A percentile compares a stretch with the other conserved stretches of the same genome.
phyloP scores from a whole-genome alignment of 2,888 invertebrate species.

The Microctonus hyperodae region DNA sequence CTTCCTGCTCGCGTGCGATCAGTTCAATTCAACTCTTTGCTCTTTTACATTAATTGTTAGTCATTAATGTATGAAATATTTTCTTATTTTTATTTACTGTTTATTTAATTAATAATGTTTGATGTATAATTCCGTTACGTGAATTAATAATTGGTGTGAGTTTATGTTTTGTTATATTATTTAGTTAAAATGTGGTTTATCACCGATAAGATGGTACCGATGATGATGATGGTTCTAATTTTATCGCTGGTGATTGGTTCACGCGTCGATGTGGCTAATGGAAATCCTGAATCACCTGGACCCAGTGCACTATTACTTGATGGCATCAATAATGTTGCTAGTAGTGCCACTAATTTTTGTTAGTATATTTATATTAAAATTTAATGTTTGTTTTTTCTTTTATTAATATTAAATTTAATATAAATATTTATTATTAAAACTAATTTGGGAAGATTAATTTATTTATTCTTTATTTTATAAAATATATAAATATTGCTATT shows the following conservation, averaged over 20 bases:
- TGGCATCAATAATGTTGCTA: conserved; percentile 54
- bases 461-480: no score
- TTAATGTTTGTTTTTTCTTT: no score
- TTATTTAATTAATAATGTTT: no score
- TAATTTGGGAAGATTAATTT: no score
- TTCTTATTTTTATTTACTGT: not conserved
- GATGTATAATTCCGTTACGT: no score
- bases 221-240: conserved; percentile 27
- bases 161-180: not conserved
- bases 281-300: conserved; percentile 27
- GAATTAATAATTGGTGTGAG: not conserved
- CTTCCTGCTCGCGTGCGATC: conserved; percentile 47
- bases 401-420: no score
- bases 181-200: conserved; percentile 34
- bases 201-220: conserved; percentile 5
- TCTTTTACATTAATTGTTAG: not conserved
- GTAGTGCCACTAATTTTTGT: conserved; percentile 54
- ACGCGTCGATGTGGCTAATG: conserved; percentile 18
- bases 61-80: not conserved
- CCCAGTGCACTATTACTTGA: conserved; percentile 42
- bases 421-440: no score
- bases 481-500: no score
- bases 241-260: conserved; percentile 34
- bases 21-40: conserved; percentile 29
- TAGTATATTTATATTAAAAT: no score